A percentile compares a stretch with the other conserved stretches of the same genome.
These are phyloP conservation scores for Drosophila pseudotakahashii DNA, from an alignment of 2,888 invertebrate species.

Conservation along the genomic window DNA sequence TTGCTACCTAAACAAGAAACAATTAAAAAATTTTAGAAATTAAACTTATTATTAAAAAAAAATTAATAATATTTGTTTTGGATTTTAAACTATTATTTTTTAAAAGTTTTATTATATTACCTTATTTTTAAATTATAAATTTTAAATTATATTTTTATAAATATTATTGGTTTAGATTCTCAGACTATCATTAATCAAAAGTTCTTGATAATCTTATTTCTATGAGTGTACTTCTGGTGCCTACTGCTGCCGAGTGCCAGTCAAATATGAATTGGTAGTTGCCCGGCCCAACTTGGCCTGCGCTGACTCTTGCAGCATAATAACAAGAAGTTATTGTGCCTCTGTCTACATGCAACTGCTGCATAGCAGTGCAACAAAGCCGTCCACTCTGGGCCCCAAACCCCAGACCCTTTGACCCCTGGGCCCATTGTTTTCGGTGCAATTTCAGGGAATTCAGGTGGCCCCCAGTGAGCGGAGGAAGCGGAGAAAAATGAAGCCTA, in stretches of 20 bases:
- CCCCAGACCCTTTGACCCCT: constrained; percentile 31
- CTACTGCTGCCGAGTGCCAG: constrained; percentile 68
- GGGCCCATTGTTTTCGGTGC: constrained; percentile 48
- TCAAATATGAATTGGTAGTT: constrained; percentile 72
- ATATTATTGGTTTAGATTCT: too few relatives aligned
- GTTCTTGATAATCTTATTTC: too few relatives aligned
- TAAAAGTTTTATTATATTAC: too few relatives aligned
- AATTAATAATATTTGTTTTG: too few relatives aligned
- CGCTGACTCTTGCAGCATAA: constrained; percentile 57
- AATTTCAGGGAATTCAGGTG: constrained; percentile 50
- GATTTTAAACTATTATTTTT: too few relatives aligned
- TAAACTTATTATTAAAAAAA: too few relatives aligned
- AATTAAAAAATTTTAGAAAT: too few relatives aligned
- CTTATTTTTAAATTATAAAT: too few relatives aligned
- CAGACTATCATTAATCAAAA: too few relatives aligned
- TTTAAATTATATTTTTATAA: too few relatives aligned
- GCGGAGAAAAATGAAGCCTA: constrained; percentile 56
- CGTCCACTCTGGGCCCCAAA: constrained; percentile 4
- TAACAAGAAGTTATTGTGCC: constrained; percentile 69
- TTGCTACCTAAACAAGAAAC: too few relatives aligned
- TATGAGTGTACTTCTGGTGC: constrained; percentile 42
- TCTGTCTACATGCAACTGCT: constrained; percentile 46
- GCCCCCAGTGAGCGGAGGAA: constrained; percentile 35
- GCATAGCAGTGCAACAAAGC: constrained; percentile 40
- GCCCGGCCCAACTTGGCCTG: constrained; percentile 27